Conservation (phyloP, 2,113 vertebrate species). For the Pterocles orientalis region DNA sequence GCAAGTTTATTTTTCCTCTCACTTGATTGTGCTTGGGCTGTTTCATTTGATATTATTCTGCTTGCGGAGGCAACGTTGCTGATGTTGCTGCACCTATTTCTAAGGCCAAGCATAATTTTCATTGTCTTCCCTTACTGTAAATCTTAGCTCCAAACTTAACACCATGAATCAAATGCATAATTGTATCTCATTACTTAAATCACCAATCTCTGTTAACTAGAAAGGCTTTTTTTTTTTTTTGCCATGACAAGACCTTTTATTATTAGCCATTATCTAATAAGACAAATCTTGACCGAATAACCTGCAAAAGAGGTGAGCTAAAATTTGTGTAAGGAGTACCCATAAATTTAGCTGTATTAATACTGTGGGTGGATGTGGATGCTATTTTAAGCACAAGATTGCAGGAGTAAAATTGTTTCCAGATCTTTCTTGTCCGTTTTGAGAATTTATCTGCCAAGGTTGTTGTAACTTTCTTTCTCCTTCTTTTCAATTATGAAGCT, state of each 20-base stretch:
- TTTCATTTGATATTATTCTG: not conserved
- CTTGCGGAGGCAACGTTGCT: not conserved
- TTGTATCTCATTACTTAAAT: slow-evolving; percentile 31
- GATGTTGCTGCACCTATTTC: not conserved
- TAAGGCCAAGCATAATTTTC: not conserved
- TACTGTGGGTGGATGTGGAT: not conserved
- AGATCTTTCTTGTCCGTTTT: not conserved
- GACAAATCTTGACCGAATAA: slow-evolving; percentile 40
- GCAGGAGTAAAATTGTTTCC: not conserved
- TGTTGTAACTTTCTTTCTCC: not conserved
- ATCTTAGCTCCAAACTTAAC: not conserved
- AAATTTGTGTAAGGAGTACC: not conserved
- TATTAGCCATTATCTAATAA: slow-evolving; percentile 31
- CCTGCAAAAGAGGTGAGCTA: slow-evolving; percentile 2
- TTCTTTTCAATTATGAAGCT: not conserved
- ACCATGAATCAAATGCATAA: not conserved
- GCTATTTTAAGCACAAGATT: not conserved
- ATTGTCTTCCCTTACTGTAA: not conserved
- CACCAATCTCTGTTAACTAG: not conserved
- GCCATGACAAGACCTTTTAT: not conserved
- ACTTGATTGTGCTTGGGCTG: not conserved
- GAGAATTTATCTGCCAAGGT: not conserved
- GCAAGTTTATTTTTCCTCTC: not conserved
- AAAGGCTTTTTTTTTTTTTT: not conserved
- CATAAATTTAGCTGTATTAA: slow-evolving; percentile 10